A percentile compares a stretch with the other conserved stretches of the same genome.
Conservation (phyloP, 2,113 vertebrate species). For the Megalops atlanticus region DNA sequence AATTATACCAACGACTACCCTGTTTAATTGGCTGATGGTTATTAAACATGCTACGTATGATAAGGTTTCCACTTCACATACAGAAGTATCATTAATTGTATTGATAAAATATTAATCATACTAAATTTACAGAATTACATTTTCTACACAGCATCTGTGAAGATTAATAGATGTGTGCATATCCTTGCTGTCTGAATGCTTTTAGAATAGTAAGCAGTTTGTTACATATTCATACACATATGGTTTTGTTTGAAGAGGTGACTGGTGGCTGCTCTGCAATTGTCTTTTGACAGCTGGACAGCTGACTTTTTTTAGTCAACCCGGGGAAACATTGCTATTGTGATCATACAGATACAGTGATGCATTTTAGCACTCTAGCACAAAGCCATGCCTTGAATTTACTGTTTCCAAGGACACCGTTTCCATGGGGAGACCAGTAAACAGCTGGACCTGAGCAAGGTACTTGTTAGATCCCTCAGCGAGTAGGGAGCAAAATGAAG, state of each 20-base stretch:
- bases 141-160: not conserved
- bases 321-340: not conserved
- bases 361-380: not conserved
- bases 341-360: not conserved
- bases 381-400: not conserved
- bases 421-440: constrained; percentile 38
- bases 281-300: not conserved
- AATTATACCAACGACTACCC: no score
- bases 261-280: not conserved
- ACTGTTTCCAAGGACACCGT: constrained; percentile 45
- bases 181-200: not conserved
- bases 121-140: not conserved
- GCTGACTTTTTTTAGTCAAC: no score
- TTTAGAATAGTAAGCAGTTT: not conserved
- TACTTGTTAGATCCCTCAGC: constrained; percentile 16
- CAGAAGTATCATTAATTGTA: no score
- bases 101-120: not conserved
- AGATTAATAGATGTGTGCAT: not conserved
- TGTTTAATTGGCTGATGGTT: no score
- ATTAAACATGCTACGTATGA: no score
- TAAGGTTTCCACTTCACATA: no score
- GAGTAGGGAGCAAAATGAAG: constrained; percentile 41
- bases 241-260: not conserved
- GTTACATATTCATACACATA: not conserved
- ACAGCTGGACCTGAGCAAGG: constrained; percentile 36